phyloP scores from a whole-genome alignment of 2,113 vertebrate species.

The Crocuta crocuta region DNA sequence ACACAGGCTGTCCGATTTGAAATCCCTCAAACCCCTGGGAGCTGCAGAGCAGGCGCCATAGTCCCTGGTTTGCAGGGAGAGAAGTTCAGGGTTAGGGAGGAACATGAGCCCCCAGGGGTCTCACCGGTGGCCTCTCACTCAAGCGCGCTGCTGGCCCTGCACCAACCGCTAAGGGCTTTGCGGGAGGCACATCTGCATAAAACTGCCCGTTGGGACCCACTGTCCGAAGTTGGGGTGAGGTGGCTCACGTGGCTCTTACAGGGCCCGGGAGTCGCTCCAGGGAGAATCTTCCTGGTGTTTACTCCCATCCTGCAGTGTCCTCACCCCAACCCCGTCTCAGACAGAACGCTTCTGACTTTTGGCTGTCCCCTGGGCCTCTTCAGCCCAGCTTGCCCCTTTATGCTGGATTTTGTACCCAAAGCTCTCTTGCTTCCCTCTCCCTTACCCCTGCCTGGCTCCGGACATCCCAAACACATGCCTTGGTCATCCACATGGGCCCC shows the following conservation, averaged over 20 bases:
- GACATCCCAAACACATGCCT: neutral
- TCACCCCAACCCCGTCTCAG: neutral
- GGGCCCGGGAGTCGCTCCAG: too few species aligned
- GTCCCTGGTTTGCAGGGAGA: rapidly evolving
- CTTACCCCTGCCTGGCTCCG: neutral
- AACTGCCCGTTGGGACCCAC: neutral
- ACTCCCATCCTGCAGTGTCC: neutral
- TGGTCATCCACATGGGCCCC: neutral
- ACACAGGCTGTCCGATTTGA: neutral
- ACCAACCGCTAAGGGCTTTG: neutral
- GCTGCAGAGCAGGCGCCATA: neutral
- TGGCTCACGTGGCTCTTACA: neutral
- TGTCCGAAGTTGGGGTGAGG: neutral
- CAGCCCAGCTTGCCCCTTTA: neutral
- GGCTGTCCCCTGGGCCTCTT: neutral
- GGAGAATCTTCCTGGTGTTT: neutral
- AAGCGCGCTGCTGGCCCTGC: neutral
- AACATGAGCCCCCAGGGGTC: neutral
- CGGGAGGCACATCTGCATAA: neutral
- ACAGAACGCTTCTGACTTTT: neutral
- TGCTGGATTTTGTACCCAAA: neutral
- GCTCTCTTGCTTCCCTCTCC: neutral
- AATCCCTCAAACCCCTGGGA: neutral
- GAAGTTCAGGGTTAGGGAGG: neutral
- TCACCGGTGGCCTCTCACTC: neutral